Evolutionary conservation across 2,888 invertebrate species (phyloP).

Genomic region (Ormyrus pomaceus): DNA sequence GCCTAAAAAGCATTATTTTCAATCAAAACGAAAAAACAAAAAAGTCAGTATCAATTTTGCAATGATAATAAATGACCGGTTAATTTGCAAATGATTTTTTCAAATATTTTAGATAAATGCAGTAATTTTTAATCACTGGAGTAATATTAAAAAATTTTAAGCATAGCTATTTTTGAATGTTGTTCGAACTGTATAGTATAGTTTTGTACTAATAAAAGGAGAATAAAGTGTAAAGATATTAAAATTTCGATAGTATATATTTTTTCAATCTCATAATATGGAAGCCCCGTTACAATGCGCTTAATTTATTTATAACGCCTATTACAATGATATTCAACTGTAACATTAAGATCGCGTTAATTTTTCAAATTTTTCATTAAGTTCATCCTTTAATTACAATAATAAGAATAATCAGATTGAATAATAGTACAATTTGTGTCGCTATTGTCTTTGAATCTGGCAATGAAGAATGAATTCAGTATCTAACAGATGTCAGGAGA

Average conservation of each 20-base stretch:
- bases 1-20: not conserved
- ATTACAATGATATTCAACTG: constrained; percentile 60
- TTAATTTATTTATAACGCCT: constrained; percentile 61
- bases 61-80: not conserved
- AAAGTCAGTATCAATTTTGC: not conserved
- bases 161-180: not conserved
- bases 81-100: too few species aligned
- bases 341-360: constrained; percentile 55
- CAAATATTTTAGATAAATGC: not conserved
- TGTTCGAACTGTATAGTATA: too few species aligned
- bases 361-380: constrained; percentile 28
- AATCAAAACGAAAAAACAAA: not conserved
- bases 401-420: constrained; percentile 13
- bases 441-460: constrained; percentile 20
- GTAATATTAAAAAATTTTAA: constrained; percentile 16
- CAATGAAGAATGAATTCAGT: constrained; percentile 55
- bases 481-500: constrained; percentile 32
- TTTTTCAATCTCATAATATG: constrained; percentile 64
- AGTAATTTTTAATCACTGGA: not conserved
- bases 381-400: constrained; percentile 9
- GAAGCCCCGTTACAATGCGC: constrained; percentile 70
- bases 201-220: too few species aligned
- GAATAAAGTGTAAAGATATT: not conserved
- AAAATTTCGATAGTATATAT: constrained; percentile 60
- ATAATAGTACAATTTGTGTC: constrained; percentile 27